These are phyloP conservation scores for Phrynocephalus vlangalii DNA, from an alignment of 2,797 vertebrate species.

Conservation along the genomic window DNA sequence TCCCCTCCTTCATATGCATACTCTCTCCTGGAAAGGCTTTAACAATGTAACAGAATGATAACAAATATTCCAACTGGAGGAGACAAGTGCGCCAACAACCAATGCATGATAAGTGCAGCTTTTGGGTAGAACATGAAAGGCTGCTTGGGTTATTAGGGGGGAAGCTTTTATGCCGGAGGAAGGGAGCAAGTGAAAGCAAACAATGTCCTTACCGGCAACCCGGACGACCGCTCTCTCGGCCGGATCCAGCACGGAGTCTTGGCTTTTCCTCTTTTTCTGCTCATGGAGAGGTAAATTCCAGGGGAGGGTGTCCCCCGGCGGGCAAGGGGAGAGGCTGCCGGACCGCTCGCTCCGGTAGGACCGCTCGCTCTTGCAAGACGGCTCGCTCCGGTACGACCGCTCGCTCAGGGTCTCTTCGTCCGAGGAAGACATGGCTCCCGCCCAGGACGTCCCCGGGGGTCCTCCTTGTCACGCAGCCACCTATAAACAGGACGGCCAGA, in stretches of 20 bases:
- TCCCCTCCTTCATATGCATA: neutral
- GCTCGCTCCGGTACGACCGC: constrained; percentile 91
- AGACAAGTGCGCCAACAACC: neutral
- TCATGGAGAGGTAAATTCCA: constrained; percentile 97
- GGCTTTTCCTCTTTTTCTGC: constrained; percentile 94
- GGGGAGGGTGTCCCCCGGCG: constrained; percentile 92
- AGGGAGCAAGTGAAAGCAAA: neutral
- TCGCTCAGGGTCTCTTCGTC: constrained; percentile 98
- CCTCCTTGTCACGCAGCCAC: neutral
- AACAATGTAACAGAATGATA: neutral
- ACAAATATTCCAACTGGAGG: neutral
- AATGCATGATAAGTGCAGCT: neutral
- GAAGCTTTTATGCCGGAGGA: neutral
- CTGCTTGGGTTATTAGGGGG: neutral
- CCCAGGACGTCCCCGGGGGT: neutral
- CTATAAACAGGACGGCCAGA: constrained; percentile 30
- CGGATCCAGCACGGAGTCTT: constrained; percentile 96
- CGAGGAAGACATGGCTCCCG: constrained; percentile 90
- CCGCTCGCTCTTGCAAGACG: constrained; percentile 92
- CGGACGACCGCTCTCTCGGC: constrained; percentile 96
- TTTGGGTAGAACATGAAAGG: neutral
- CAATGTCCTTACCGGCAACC: constrained; percentile 86
- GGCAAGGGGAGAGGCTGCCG: constrained; percentile 92
- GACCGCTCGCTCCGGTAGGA: constrained; percentile 85
- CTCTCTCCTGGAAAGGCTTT: neutral